Conservation (phyloP, 1,140 invertebrate species). For the Drosophila lacertosa region DNA sequence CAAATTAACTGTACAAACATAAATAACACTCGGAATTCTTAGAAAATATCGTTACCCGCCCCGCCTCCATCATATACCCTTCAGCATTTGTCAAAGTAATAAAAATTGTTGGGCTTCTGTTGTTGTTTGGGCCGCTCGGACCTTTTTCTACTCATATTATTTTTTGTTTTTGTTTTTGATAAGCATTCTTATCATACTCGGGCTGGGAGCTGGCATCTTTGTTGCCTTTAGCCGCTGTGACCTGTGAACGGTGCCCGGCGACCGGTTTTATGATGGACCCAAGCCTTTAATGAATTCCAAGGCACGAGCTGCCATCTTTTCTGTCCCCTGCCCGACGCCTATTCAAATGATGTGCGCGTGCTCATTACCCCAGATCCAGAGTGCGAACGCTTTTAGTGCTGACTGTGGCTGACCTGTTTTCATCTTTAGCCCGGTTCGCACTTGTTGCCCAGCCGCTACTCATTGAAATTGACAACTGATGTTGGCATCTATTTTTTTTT, state of each 20-base stretch:
- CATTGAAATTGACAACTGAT: slow-evolving; percentile 65
- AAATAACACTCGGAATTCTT: slow-evolving; percentile 79
- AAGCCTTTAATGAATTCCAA: slow-evolving; percentile 75
- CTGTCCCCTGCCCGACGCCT: neutral
- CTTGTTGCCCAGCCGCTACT: slow-evolving; percentile 58
- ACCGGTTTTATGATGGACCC: slow-evolving; percentile 55
- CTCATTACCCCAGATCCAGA: slow-evolving; percentile 71
- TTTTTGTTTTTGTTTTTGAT: slow-evolving; percentile 16
- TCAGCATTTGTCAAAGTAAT: slow-evolving; percentile 76
- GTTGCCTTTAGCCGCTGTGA: slow-evolving; percentile 32
- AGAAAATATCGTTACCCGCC: slow-evolving; percentile 47
- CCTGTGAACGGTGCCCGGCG: slow-evolving; percentile 5
- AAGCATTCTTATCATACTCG: slow-evolving; percentile 50
- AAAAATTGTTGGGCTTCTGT: slow-evolving; percentile 74
- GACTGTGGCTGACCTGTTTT: slow-evolving; percentile 36
- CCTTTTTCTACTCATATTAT: slow-evolving; percentile 21
- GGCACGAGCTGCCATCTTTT: slow-evolving; percentile 42
- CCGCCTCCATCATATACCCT: neutral
- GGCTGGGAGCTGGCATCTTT: slow-evolving; percentile 24
- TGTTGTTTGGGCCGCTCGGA: slow-evolving; percentile 6
- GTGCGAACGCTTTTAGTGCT: slow-evolving; percentile 45
- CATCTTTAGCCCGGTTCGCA: slow-evolving; percentile 22
- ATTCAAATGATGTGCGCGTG: slow-evolving; percentile 20
- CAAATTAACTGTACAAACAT: slow-evolving; percentile 83
- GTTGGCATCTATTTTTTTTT: too few relatives aligned